These are phyloP conservation scores for Pocillopora damicornis DNA, from an alignment of 64 coral and sea anemone species.

Conservation along the genomic window DNA sequence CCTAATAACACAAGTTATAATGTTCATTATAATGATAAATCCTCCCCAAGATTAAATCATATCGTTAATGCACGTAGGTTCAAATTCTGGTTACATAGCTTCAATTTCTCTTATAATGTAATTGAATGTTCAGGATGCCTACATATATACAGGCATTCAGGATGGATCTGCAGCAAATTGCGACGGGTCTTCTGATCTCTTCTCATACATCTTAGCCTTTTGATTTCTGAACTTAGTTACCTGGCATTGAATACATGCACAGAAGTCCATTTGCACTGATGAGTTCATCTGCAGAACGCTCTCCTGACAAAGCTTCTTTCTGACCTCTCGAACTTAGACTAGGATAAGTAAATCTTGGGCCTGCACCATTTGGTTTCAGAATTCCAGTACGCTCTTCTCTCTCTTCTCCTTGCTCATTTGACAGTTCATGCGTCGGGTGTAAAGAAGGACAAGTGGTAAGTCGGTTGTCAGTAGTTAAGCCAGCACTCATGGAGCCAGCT, in stretches of 20 bases:
- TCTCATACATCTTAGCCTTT: not conserved
- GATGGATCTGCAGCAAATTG: not conserved
- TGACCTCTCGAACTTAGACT: no score
- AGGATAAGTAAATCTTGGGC: not conserved
- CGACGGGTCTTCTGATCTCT: not conserved
- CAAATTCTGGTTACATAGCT: no score
- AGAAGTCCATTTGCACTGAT: constrained; percentile 20
- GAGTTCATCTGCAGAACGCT: not conserved
- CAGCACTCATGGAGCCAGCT: not conserved
- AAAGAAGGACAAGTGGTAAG: constrained; percentile 32
- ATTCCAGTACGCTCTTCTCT: not conserved
- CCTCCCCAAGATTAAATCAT: no score
- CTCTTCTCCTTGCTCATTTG: not conserved
- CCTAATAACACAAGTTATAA: no score
- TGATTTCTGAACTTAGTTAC: not conserved
- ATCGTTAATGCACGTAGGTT: no score
- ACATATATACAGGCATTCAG: no score
- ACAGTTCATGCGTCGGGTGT: not conserved
- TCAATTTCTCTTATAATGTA: no score
- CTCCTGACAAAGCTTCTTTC: not conserved
- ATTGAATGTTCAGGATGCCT: no score
- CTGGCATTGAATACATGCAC: constrained; percentile 2
- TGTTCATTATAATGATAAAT: no score
- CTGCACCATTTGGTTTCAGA: not conserved
- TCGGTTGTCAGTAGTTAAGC: not conserved